These are phyloP conservation scores for Limnephilus auricula DNA, from an alignment of 2,888 invertebrate genomes.

Conservation along the genomic window DNA sequence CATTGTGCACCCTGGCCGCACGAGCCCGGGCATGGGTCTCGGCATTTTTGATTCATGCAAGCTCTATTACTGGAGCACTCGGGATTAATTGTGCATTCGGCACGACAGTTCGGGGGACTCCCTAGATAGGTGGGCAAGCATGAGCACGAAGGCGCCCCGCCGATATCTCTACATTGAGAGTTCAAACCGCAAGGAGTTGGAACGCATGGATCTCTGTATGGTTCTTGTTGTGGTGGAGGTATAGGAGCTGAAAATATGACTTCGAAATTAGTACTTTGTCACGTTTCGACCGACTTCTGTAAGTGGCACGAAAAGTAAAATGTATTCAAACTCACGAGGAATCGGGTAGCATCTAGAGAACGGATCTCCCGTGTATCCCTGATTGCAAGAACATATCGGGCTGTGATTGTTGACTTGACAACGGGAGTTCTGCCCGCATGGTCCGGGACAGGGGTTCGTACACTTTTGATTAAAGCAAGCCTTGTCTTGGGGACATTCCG, in stretches of 20 bases:
- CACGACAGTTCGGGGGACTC: conserved; percentile 83
- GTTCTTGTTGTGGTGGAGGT: conserved; percentile 74
- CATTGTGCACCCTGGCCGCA: conserved; percentile 83
- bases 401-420: conserved; percentile 86
- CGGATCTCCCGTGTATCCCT: conserved; percentile 81
- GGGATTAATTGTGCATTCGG: conserved; percentile 84
- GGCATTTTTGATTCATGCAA: conserved; percentile 86
- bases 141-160: conserved; percentile 81
- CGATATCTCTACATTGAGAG: conserved; percentile 80
- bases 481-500: conserved; percentile 82
- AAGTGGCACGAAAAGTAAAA: conserved; percentile 52
- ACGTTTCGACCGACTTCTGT: background rate
- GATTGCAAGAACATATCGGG: conserved; percentile 83
- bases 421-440: conserved; percentile 85
- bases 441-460: conserved; percentile 83
- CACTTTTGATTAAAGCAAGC: conserved; percentile 85
- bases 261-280: conserved; percentile 64
- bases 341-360: conserved; percentile 79
- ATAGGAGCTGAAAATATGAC: conserved; percentile 72
- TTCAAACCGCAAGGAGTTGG: conserved; percentile 84
- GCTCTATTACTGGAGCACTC: conserved; percentile 87
- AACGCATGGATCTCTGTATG: conserved; percentile 78
- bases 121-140: conserved; percentile 83
- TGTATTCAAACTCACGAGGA: conserved; percentile 75
- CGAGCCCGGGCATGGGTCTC: conserved; percentile 88